Base-by-base conservation (phyloP, 2,797 vertebrate species). In the Leptoclinus maculatus region DNA sequence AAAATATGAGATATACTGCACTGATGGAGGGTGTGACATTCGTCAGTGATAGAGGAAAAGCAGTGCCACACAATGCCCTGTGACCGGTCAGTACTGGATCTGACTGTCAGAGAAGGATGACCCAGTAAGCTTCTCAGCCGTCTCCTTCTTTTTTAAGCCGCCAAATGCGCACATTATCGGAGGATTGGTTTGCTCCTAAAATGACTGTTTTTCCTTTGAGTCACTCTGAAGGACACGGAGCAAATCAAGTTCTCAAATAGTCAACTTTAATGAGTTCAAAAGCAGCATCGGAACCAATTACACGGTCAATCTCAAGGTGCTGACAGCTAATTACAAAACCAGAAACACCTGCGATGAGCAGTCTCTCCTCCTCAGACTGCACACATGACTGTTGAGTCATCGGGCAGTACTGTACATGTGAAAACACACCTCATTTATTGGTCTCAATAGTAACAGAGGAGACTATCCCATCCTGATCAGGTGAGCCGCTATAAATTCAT, bases 261-360 rank as follows among this genome's bases (percentile, higher is more conserved):
- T 70, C 75, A 66, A 11, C 45, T 76, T 81, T 87, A 88, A 85
- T 81, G 76, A 87, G 68, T 81, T 62, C 43, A 88, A 80, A 7
- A 81, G 71, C 64, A 76, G 67, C 67, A 43, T 23, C 59, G 71
- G 38, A 88, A 75, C 76, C 82, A 91, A 89, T 90, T 90, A 88
- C 65, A 71, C 39, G 7, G 71, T 83, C 82, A 76, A 74, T 73
- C 80, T 71, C 43, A 51, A 80, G 62, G 83, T 81, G 78, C 69
- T 85, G 88, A 84, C 82, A 85, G 80, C 84, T 91, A 88, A 92
- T 91, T 91, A 90, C 64, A 70, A 84, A 88, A 80, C 59, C 67
- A 9, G 64, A 82, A 85, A 85, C 80, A 64, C 64, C 76, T 17
- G 38, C 70, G 36, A 45, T 38, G 53, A 73, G 54, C 43, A 19